Conservation (phyloP, 2,888 invertebrate species). For the Phengaris arion region DNA sequence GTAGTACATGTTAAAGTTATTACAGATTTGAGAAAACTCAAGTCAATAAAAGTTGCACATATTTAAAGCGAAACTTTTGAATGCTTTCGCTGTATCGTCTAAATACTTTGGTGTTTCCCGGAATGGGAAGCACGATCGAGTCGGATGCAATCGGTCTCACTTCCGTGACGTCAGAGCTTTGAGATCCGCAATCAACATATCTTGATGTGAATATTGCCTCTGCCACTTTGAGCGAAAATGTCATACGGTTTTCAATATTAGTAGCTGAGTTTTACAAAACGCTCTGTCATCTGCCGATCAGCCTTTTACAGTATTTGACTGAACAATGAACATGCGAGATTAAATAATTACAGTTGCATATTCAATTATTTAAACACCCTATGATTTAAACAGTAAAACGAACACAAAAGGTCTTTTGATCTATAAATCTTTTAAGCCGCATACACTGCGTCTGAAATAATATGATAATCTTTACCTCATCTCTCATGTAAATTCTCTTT, state of each 20-base stretch:
- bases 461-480: no score
- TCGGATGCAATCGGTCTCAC: slow-evolving; percentile 61
- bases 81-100: slow-evolving; percentile 15
- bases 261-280: background rate
- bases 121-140: slow-evolving; percentile 56
- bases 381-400: no score
- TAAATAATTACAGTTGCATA: no score
- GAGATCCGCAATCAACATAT: slow-evolving; percentile 40
- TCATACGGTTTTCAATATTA: slow-evolving; percentile 4
- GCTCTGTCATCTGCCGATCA: no score
- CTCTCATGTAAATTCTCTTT: no score
- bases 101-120: slow-evolving; percentile 45
- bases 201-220: slow-evolving; percentile 28
- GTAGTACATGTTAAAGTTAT: slow-evolving; percentile 11
- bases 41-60: background rate
- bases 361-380: no score
- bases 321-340: no score
- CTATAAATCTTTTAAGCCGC: no score
- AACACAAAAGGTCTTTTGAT: no score
- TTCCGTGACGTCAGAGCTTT: slow-evolving; percentile 50
- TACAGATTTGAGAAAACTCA: background rate
- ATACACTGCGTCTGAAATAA: no score
- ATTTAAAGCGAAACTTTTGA: slow-evolving; percentile 7
- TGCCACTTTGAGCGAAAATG: background rate
- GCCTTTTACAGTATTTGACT: no score